These are phyloP conservation scores for Malaclemys terrapin DNA, from an alignment of 2,113 vertebrate genomes.

Conservation along the genomic window DNA sequence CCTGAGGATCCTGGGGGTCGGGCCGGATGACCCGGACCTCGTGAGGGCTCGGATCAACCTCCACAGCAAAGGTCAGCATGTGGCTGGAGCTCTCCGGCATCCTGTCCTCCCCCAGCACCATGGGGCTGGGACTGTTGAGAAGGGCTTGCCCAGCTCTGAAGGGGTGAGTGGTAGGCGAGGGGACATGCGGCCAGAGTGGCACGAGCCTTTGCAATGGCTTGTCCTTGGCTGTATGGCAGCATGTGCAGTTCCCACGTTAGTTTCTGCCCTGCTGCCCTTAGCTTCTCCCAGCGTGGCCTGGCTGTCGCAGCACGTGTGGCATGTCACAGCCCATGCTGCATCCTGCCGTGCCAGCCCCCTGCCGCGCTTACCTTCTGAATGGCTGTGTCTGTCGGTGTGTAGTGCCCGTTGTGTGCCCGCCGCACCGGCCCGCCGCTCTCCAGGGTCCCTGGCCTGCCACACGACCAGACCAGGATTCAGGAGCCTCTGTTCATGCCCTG, in stretches of 20 bases:
- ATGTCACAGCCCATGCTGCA: too few relatives aligned
- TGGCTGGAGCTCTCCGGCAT: background rate
- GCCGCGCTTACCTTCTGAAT: too few relatives aligned
- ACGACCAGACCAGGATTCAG: background rate
- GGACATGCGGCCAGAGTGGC: background rate
- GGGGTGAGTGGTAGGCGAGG: background rate
- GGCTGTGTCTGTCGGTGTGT: too few relatives aligned
- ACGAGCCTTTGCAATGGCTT: background rate
- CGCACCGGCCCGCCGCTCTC: background rate
- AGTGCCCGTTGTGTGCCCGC: too few relatives aligned
- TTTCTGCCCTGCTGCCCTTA: too few relatives aligned
- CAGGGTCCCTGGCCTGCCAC: background rate
- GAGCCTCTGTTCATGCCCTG: background rate
- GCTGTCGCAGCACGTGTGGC: too few relatives aligned
- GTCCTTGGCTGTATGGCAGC: background rate
- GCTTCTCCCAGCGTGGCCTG: too few relatives aligned
- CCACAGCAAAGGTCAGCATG: slow-evolving; percentile 89
- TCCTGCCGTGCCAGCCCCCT: too few relatives aligned
- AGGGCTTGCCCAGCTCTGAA: background rate
- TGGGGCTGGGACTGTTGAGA: background rate
- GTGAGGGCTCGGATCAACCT: slow-evolving; percentile 91
- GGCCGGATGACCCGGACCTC: slow-evolving; percentile 90
- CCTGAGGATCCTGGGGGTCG: slow-evolving; percentile 90
- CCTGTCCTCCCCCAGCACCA: background rate
- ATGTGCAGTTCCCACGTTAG: background rate